Evolutionary conservation across 2,113 vertebrate genomes (phyloP).

Genomic region (Nycticorax nycticorax): DNA sequence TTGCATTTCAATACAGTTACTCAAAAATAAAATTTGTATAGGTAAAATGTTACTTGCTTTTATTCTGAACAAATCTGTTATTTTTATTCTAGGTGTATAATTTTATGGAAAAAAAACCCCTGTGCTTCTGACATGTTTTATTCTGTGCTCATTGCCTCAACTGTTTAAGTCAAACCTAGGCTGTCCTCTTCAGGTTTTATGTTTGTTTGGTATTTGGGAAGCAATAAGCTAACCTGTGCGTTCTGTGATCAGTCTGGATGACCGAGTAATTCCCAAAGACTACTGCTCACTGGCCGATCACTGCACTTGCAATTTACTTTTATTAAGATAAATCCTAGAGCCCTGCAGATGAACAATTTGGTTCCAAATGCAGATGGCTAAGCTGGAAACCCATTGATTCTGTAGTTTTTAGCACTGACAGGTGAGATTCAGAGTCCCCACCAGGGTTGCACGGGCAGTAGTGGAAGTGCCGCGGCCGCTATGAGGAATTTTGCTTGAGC

Average conservation of each 20-base stretch:
- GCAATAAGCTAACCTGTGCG: not conserved
- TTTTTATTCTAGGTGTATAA: not conserved
- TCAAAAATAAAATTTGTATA: not conserved
- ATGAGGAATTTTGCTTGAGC: not conserved
- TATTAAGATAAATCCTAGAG: not conserved
- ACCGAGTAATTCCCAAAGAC: not conserved
- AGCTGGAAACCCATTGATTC: not conserved
- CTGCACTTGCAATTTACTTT: not conserved
- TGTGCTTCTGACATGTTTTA: not conserved
- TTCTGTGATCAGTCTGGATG: not conserved
- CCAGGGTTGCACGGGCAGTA: not conserved
- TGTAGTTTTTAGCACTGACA: not conserved
- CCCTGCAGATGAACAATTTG: not conserved
- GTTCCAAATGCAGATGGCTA: not conserved
- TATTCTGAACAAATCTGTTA: not conserved
- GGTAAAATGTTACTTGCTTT: not conserved
- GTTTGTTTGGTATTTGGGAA: not conserved
- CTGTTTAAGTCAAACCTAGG: not conserved
- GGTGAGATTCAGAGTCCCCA: not conserved
- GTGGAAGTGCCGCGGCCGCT: not conserved
- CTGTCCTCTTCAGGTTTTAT: not conserved
- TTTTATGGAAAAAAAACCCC: not conserved
- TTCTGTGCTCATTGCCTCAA: not conserved
- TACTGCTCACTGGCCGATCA: not conserved
- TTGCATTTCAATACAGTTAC: not conserved